Evolutionary conservation across 1,140 invertebrate genomes (phyloP).

Genomic region (Musca domestica): DNA sequence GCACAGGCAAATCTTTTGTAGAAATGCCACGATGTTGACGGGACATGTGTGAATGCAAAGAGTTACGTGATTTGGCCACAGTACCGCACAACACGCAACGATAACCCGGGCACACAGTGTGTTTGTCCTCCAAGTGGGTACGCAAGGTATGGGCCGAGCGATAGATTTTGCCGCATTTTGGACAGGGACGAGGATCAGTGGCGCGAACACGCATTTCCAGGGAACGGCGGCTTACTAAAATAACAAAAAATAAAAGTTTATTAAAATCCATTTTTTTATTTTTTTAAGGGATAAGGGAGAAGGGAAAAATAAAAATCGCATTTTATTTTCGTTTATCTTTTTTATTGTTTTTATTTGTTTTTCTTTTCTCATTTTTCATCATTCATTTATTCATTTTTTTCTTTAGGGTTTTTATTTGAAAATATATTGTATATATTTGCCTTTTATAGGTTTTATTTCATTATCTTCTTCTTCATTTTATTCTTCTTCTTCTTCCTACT

Average conservation of each 20-base stretch:
- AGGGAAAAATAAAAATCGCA: conserved; percentile 23
- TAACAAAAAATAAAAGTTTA: conserved; percentile 13
- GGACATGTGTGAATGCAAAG: conserved; percentile 88
- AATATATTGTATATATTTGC: conserved; percentile 26
- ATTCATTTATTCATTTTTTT: conserved; percentile 14
- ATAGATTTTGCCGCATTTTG: conserved; percentile 91
- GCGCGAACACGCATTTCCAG: conserved; percentile 83
- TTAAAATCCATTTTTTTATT: background rate
- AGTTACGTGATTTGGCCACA: conserved; percentile 87
- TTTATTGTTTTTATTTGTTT: conserved; percentile 22
- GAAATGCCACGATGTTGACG: conserved; percentile 87
- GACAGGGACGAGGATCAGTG: conserved; percentile 86
- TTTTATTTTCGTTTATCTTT: conserved; percentile 3
- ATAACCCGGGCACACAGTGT: conserved; percentile 88
- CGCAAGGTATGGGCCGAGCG: conserved; percentile 84
- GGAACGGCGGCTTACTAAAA: conserved; percentile 69
- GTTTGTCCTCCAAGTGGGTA: conserved; percentile 88
- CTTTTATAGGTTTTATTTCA: conserved; percentile 15
- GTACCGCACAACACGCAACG: conserved; percentile 87
- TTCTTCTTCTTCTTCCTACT: conserved; percentile 26
- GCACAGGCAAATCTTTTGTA: conserved; percentile 85
- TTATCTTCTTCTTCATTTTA: conserved; percentile 29
- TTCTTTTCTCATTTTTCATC: background rate
- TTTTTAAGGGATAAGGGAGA: background rate
- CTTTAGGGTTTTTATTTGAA: conserved; percentile 16